phyloP scores from a whole-genome alignment of 2,113 vertebrate genomes.

The Nicator chloris region DNA sequence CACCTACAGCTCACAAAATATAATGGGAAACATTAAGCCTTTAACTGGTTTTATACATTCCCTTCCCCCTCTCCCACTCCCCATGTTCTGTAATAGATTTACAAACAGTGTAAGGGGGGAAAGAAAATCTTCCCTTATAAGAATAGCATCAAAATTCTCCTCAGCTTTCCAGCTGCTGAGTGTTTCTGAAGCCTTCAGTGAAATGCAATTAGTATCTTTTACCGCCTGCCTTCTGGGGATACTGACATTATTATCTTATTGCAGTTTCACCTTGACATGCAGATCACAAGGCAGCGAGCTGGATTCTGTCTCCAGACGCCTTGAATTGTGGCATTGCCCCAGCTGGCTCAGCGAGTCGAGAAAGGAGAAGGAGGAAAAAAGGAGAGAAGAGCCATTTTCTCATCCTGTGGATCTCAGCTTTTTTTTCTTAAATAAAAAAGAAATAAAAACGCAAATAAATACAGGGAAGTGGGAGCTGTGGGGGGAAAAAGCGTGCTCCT shows the following conservation, averaged over 20 bases:
- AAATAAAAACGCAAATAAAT: too few species aligned
- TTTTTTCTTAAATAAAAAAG: too few species aligned
- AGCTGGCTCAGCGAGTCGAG: constrained; percentile 7
- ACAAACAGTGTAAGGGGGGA: constrained; percentile 29
- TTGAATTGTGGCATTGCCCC: constrained; percentile 47
- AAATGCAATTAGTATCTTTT: constrained; percentile 72
- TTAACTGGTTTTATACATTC: constrained; percentile 60
- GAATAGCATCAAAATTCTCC: constrained; percentile 65
- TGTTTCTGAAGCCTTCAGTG: constrained; percentile 71
- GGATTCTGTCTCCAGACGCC: constrained; percentile 50
- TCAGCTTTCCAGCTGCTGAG: constrained; percentile 64
- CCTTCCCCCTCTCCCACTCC: constrained; percentile 46
- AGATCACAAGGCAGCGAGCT: constrained; percentile 61
- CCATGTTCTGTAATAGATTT: constrained; percentile 58
- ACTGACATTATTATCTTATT: constrained; percentile 65
- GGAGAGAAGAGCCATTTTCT: constrained; percentile 4
- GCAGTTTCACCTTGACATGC: constrained; percentile 68
- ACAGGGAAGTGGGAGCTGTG: not conserved
- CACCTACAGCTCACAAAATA: constrained; percentile 72
- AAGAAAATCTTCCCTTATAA: constrained; percentile 22
- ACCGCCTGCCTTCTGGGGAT: constrained; percentile 68
- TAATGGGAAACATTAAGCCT: constrained; percentile 71
- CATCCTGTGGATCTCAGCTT: not conserved
- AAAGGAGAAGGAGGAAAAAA: not conserved
- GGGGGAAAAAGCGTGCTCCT: rapidly evolving